Conservation (phyloP, 2,888 invertebrate genomes). For the Diachrysia chrysitis region DNA sequence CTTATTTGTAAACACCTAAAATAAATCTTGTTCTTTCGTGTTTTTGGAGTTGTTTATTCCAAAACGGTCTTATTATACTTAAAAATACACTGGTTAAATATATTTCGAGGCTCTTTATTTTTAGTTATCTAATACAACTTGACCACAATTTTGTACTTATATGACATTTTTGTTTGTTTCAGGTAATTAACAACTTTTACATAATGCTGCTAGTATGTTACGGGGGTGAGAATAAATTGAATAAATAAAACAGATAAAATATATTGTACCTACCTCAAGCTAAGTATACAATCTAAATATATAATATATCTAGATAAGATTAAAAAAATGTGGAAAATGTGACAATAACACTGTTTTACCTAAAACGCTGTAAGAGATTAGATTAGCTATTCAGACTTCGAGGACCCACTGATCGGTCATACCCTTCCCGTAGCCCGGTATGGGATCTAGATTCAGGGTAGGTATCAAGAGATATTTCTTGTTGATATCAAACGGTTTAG, state of each 20-base stretch:
- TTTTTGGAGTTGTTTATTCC: not conserved
- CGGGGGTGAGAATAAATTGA: not conserved
- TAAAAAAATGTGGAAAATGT: not conserved
- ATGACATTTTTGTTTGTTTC: constrained; percentile 36
- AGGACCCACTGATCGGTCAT: not conserved
- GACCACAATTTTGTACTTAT: constrained; percentile 7
- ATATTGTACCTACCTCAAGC: not conserved
- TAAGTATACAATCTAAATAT: too few species aligned
- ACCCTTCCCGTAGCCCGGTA: not conserved
- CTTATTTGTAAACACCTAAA: not conserved
- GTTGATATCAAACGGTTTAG: not conserved
- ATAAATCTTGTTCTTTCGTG: not conserved
- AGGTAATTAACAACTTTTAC: constrained; percentile 38
- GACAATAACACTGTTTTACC: not conserved
- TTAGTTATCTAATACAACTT: not conserved
- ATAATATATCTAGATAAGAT: too few species aligned
- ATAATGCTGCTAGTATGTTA: not conserved
- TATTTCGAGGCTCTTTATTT: too few species aligned
- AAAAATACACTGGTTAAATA: too few species aligned
- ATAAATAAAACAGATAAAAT: not conserved
- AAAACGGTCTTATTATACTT: not conserved
- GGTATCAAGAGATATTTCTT: not conserved
- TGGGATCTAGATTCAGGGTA: not conserved
- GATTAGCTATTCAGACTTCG: not conserved
- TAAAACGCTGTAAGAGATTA: not conserved